A percentile compares a stretch with the other conserved stretches of the same genome.
Evolutionary conservation across 2,888 invertebrate species (phyloP).

Genomic region (Eupithecia subumbrata): DNA sequence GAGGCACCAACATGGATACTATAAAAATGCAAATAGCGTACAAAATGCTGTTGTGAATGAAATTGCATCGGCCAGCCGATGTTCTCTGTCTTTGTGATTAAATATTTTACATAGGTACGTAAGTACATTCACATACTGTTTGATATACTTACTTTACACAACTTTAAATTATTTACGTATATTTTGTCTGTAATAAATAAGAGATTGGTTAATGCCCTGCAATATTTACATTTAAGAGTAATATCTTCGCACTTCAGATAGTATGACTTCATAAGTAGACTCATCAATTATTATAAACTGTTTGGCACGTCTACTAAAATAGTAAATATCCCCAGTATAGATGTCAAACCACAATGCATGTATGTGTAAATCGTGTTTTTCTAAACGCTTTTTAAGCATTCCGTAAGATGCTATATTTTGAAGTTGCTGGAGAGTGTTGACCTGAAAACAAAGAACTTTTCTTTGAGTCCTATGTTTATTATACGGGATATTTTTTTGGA

Average conservation of each 20-base stretch:
- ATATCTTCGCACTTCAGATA: slow-evolving; percentile 90
- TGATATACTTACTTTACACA: background rate
- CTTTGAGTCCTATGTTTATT: background rate
- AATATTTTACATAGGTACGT: too few relatives aligned
- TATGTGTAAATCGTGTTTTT: slow-evolving; percentile 92
- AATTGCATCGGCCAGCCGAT: background rate
- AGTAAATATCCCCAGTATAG: slow-evolving; percentile 97
- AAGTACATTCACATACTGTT: too few relatives aligned
- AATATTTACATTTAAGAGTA: slow-evolving; percentile 84
- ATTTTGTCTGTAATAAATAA: background rate
- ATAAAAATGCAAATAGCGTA: background rate
- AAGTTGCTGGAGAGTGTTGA: slow-evolving; percentile 95
- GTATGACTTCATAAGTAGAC: slow-evolving; percentile 88
- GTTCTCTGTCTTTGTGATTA: background rate
- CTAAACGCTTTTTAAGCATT: slow-evolving; percentile 92
- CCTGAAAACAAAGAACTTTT: slow-evolving; percentile 74
- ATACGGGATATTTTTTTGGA: background rate
- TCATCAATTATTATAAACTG: slow-evolving; percentile 94
- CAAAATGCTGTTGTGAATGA: background rate
- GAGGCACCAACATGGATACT: background rate
- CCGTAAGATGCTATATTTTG: slow-evolving; percentile 97
- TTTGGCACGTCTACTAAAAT: slow-evolving; percentile 95
- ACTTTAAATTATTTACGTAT: background rate
- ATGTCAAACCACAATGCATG: slow-evolving; percentile 99
- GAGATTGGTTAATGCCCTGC: background rate